Conservation (phyloP, 2,113 vertebrate genomes). For the Promerops cafer region DNA sequence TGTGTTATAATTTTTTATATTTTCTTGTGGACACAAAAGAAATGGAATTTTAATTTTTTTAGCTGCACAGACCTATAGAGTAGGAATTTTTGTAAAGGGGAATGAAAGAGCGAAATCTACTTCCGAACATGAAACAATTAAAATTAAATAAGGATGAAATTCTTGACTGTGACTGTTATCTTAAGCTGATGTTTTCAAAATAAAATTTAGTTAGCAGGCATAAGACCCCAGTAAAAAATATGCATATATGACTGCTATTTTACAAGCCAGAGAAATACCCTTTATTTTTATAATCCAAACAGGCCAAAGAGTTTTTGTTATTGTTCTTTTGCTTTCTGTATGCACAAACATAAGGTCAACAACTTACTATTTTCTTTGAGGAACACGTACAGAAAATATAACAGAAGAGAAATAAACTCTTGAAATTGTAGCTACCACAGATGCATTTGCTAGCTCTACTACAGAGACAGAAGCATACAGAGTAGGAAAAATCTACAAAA, state of each 20-base stretch:
- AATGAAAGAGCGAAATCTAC: background rate
- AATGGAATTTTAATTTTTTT: background rate
- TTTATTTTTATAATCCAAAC: background rate
- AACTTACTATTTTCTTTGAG: background rate
- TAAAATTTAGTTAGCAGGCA: background rate
- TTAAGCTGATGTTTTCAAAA: background rate
- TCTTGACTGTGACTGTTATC: background rate
- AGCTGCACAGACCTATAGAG: background rate
- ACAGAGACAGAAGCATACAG: background rate
- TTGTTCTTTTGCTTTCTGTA: background rate
- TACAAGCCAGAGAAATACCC: background rate
- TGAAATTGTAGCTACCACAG: background rate
- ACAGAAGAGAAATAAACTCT: background rate
- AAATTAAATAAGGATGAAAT: background rate
- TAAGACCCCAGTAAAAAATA: background rate
- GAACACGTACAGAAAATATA: background rate
- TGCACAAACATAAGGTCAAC: background rate
- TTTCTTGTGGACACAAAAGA: background rate
- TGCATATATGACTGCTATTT: background rate
- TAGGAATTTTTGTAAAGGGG: background rate
- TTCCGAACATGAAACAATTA: background rate
- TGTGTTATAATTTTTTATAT: background rate
- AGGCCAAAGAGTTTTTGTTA: background rate
- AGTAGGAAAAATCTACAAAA: background rate
- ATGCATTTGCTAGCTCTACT: background rate